Base-by-base conservation (phyloP, 1,140 invertebrate genomes). In the Caenorhabditis inopinata region DNA sequence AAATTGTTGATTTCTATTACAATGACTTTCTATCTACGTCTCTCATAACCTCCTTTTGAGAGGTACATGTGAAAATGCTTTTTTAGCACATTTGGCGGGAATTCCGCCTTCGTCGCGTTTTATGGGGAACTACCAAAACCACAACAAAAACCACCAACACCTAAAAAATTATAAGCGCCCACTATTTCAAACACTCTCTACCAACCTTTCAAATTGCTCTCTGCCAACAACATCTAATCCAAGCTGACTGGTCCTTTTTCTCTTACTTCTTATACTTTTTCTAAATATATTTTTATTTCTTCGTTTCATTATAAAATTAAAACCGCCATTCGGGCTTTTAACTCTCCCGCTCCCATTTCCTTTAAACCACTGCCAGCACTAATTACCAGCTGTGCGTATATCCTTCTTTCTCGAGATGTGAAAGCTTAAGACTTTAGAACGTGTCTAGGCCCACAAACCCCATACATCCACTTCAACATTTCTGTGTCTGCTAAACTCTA, bases 321-420 rank as follows among this genome's bases (percentile, higher is more conserved):
- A 58, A n/a, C 51, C 51, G 51, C 16, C 51, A 32, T n/a, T n/a
- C n/a, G 51, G 35, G n/a, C 14, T 14, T 32, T 58, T 58, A 51
- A 58, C 51, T 21, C 51, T 16, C 12, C 25, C 18, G n/a, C n/a
- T 21, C 58, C 38, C 38, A 7, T 14, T 42, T 42, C 5, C 38
- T 42, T 14, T 42, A 5, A 7, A 42, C 38, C 38, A 5, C 6
- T 7, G 38, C 38, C 32, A 68, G 25, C 58, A 42, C 58, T 68
- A 68, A 68, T 68, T 68, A 68, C 58, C 58, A 68, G 58, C 58
- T 68, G 58, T 68, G 58, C 58, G 58, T 68, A 68, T 68, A 68
- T 68, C 58, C 23, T 68, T 32, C 11, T 68, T 68, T 68, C 58
- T 68, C 58, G 58, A 38, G 58, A 68, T 68, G 58, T 68, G 38